phyloP scores from a whole-genome alignment of 2,113 vertebrate species.

The Nyctibius bracteatus region DNA sequence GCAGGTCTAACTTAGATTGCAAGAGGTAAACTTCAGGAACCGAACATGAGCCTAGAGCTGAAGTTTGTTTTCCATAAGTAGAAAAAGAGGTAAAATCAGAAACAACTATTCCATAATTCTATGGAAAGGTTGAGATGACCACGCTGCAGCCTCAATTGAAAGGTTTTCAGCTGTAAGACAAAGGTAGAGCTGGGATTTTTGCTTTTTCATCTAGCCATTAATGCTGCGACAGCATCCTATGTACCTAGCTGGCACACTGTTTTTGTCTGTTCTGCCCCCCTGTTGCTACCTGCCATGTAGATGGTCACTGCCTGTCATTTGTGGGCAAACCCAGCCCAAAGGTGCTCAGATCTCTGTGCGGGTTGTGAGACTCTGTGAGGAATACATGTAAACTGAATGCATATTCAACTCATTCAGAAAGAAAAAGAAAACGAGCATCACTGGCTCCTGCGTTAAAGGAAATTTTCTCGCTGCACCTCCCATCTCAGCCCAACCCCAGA shows the following conservation, averaged over 20 bases:
- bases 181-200: not conserved
- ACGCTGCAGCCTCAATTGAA: not conserved
- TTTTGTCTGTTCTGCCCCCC: not conserved
- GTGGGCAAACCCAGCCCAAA: not conserved
- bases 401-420: rapidly evolving
- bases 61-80: conserved; percentile 22
- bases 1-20: not conserved
- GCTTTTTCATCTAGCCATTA: not conserved
- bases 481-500: not conserved
- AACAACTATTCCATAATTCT: not conserved
- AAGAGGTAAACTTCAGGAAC: conserved; percentile 8
- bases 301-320: not conserved
- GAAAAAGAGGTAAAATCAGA: not conserved
- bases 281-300: not conserved
- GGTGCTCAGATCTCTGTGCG: rapidly evolving
- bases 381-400: rapidly evolving
- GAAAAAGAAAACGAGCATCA: not conserved
- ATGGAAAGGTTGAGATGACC: not conserved
- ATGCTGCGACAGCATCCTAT: not conserved
- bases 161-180: not conserved
- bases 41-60: not conserved
- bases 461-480: not conserved
- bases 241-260: not conserved
- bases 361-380: rapidly evolving
- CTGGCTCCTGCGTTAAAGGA: not conserved